These are phyloP conservation scores for Anthoscopus minutus DNA, from an alignment of 2,113 vertebrate species.

Conservation along the genomic window DNA sequence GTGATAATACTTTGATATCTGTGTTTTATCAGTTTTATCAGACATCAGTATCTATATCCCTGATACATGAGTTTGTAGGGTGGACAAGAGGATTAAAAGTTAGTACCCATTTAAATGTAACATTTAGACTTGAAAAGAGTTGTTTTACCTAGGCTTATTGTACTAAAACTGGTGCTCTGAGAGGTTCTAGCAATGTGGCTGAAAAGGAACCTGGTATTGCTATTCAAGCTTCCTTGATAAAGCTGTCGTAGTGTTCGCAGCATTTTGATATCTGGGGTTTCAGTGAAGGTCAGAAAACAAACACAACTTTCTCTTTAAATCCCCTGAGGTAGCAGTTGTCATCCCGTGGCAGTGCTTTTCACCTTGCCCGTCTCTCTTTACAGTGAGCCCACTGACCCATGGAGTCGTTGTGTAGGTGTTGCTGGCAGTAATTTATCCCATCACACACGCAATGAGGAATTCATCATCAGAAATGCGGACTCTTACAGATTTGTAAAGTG, in stretches of 20 bases:
- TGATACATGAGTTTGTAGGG: neutral
- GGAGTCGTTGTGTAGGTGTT: neutral
- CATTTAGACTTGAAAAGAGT: neutral
- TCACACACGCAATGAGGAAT: neutral
- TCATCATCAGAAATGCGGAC: neutral
- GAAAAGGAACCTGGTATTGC: neutral
- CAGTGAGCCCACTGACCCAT: neutral
- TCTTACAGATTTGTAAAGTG: constrained; percentile 20
- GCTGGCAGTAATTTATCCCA: constrained; percentile 32
- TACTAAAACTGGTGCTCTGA: neutral
- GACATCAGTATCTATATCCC: neutral
- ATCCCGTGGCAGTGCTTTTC: neutral
- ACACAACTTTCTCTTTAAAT: neutral
- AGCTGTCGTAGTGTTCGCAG: neutral
- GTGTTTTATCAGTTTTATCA: neutral
- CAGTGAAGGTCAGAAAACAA: neutral
- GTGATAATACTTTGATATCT: neutral
- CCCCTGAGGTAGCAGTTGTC: neutral
- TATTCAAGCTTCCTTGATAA: neutral
- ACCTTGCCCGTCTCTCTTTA: neutral
- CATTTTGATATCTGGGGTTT: neutral
- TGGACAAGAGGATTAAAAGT: neutral
- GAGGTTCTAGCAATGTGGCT: rapidly evolving
- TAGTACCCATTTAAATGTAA: neutral
- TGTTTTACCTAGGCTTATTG: neutral